Evolutionary conservation across 2,888 invertebrate genomes (phyloP), one percentile per base, ranked within the genome.

Genomic region (Phania funesta): DNA sequence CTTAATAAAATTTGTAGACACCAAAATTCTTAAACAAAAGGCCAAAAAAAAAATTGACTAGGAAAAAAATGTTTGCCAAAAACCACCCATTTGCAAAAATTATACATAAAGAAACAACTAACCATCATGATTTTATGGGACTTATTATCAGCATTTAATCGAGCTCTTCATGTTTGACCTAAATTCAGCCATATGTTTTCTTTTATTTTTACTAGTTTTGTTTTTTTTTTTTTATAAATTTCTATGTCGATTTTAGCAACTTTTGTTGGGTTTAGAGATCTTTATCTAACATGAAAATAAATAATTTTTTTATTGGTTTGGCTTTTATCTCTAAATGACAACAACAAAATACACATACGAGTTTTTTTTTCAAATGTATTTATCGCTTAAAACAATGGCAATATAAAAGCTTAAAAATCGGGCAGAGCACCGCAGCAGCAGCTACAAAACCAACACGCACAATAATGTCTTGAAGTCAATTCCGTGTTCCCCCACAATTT

Each of bases 261-360:
- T 58, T 54, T 56, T 35, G 29, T 46, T 48, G 64, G 38, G 16
- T 41, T 48, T 26, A 41, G 18, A 65, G 70, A 71, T 71, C 32
- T 46, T 18, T 78, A 56, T 78, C 64, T 78, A 48, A 58, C 54
- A 64, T 54, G 58, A 20, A 38, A 54, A 48, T 16, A 26, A 18
- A 20, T 38, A 38, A 8, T 46, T 20, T 20, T 20, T 22, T n/a
- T 29, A 46, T 58, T 76, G 50, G 32, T 41, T 29, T 20, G 48
- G 54, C 71, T 29, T 56, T 78, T 71, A 78, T 78, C 78, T 76
- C n/a, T 22, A 64, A 71, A 78, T 65, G 78, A 78, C 78, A 71
- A 65, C 56, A 78, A 64, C 70, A 71, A 65, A 65, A 60, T 16
- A 60, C 60, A 46, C 20, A 62, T 26, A 20, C 58, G 54, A 56